phyloP scores from a whole-genome alignment of 2,888 invertebrate species.

The Calliopum simillimum region DNA sequence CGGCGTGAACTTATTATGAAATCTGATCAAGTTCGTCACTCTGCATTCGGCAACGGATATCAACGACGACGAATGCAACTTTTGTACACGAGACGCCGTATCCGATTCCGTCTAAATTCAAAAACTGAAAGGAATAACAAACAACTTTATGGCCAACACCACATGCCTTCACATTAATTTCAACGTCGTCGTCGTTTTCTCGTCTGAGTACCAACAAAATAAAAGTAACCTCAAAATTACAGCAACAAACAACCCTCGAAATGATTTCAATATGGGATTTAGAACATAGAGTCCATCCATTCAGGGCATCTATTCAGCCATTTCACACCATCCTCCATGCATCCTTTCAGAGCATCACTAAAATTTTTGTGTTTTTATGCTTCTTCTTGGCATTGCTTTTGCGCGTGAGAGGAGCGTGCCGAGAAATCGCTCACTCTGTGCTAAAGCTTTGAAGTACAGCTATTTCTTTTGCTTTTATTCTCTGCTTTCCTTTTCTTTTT shows the following conservation, averaged over 20 bases:
- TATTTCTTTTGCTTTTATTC: background rate
- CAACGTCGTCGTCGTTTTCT: background rate
- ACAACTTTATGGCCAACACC: constrained; percentile 40
- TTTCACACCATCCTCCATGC: background rate
- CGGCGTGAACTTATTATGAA: constrained; percentile 62
- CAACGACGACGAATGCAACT: background rate
- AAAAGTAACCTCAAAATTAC: background rate
- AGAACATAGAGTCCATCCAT: background rate
- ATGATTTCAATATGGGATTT: background rate
- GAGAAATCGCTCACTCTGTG: too few relatives aligned
- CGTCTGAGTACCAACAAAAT: constrained; percentile 6
- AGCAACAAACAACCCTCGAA: constrained; percentile 27
- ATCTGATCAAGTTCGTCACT: constrained; percentile 59
- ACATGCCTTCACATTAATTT: constrained; percentile 41
- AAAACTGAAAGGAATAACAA: constrained; percentile 25
- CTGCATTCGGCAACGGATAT: constrained; percentile 40
- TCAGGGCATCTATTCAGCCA: background rate
- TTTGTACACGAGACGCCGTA: constrained; percentile 16
- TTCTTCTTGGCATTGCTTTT: background rate
- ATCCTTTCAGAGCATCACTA: background rate
- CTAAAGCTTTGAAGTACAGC: background rate
- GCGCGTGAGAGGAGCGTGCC: background rate
- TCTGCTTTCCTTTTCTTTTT: background rate
- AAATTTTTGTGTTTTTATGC: too few relatives aligned
- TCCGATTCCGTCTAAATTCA: constrained; percentile 29